Base-by-base conservation (phyloP, 2,797 vertebrate species). In the Alexandromys oeconomus region DNA sequence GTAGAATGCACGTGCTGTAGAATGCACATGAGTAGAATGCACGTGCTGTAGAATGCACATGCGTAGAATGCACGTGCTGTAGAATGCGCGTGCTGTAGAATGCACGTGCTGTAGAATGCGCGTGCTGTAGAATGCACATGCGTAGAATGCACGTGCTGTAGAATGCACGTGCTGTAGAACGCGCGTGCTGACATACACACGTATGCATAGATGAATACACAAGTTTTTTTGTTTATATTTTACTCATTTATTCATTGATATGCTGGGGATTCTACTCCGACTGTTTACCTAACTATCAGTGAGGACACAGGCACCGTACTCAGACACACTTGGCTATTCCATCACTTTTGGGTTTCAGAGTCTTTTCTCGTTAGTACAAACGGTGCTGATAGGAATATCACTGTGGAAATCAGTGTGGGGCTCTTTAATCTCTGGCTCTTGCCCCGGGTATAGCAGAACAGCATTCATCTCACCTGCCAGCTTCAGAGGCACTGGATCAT, bases 311-410 rank as follows among this genome's bases (percentile, higher is more conserved):
- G 69, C 17, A 9, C n/a, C 27, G 31, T 89, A 34, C 13, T 78
- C 87, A 76, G 54, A 37, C 54, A 5, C 67, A 3, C 43, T 73
- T 93, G 90, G n/a, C 69, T 57, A 34, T 82, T 79, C 54, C 37
- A 15, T 54, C 76, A 54, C 25, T 95, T 63, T 91, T 94, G 61
- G 48, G 85, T 59, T 87, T 88, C 67, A 10, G 5, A 27, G 51
- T 67, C 51, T 67, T 92, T 94, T 87, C 79, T 96, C 12, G 19
- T 48, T 77, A 81, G 89, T 86, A 69, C n/a, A 79, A 79, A 76
- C 76, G 84, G 17, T 87, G 89, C n/a, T 88, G 19, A 92, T 73
- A 73, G 25, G 80, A 71, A 84, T 51, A 57, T 84, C 51, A 79
- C 82, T 46, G 40, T 73, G 79, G 90, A 94, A 89, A 71, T 80